phyloP scores from a whole-genome alignment of 2,113 vertebrate species.

The Nycticryphes semicollaris region DNA sequence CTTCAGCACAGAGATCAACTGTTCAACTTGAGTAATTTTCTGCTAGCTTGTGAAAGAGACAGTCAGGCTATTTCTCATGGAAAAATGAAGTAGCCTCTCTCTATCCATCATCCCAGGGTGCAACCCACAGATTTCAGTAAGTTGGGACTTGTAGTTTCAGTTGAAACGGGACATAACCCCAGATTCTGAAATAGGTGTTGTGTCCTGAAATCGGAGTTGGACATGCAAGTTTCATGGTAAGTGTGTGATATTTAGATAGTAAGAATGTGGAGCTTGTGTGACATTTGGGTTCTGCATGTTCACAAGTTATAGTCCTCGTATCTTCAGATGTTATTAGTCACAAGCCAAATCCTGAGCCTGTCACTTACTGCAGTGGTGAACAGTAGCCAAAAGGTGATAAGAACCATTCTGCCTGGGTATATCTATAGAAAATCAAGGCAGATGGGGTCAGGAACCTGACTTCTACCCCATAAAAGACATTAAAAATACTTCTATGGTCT shows the following conservation, averaged over 20 bases:
- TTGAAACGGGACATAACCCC: not conserved
- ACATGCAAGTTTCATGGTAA: not conserved
- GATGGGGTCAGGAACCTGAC: not conserved
- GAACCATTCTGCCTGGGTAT: not conserved
- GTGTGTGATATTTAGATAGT: not conserved
- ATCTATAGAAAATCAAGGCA: not conserved
- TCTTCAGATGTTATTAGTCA: not conserved
- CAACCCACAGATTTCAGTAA: not conserved
- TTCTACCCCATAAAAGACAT: not conserved
- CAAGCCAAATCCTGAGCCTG: not conserved
- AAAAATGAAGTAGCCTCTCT: not conserved
- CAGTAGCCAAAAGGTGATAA: not conserved
- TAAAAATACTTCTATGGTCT: not conserved
- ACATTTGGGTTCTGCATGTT: not conserved
- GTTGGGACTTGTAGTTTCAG: not conserved
- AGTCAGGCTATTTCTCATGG: not conserved
- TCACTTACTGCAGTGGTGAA: not conserved
- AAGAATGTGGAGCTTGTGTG: not conserved
- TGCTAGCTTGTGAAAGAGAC: not conserved
- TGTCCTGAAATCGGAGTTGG: not conserved
- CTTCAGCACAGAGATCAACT: not conserved
- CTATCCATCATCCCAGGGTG: not conserved
- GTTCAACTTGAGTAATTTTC: not conserved
- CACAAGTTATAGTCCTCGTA: not conserved
- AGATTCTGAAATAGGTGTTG: not conserved